phyloP scores from a whole-genome alignment of 2,888 invertebrate species.

The Tetragnatha montana region DNA sequence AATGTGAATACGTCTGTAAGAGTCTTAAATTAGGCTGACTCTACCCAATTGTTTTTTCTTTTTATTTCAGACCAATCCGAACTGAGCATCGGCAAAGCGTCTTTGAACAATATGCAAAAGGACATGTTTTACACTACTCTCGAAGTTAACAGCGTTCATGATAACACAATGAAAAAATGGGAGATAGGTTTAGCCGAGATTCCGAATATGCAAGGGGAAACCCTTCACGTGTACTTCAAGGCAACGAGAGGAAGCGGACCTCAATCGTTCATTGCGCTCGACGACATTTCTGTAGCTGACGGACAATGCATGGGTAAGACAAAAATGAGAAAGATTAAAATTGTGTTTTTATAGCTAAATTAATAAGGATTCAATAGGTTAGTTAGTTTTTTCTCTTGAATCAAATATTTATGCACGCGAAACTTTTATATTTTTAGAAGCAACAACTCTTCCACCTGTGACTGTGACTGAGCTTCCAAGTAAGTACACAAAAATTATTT shows the following conservation, averaged over 20 bases:
- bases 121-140: slow-evolving; percentile 43
- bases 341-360: no score
- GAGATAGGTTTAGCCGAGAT: not conserved
- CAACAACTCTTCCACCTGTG: slow-evolving; percentile 56
- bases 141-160: not conserved
- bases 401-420: not conserved
- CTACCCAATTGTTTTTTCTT: not conserved
- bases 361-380: not conserved
- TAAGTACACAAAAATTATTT: slow-evolving; percentile 7
- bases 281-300: slow-evolving; percentile 51
- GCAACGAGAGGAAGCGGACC: slow-evolving; percentile 40
- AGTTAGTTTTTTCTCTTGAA: not conserved
- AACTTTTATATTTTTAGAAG: slow-evolving; percentile 37
- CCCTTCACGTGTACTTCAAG: slow-evolving; percentile 51
- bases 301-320: slow-evolving; percentile 41
- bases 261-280: slow-evolving; percentile 51
- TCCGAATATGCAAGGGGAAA: slow-evolving; percentile 5
- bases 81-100: slow-evolving; percentile 39
- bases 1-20: no score
- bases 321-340: no score
- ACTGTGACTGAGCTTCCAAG: slow-evolving; percentile 65
- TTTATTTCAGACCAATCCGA: slow-evolving; percentile 35
- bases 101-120: slow-evolving; percentile 37
- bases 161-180: slow-evolving; percentile 39
- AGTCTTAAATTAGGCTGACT: not conserved